phyloP scores from a whole-genome alignment of 2,113 vertebrate species.

The Kryptolebias marmoratus region DNA sequence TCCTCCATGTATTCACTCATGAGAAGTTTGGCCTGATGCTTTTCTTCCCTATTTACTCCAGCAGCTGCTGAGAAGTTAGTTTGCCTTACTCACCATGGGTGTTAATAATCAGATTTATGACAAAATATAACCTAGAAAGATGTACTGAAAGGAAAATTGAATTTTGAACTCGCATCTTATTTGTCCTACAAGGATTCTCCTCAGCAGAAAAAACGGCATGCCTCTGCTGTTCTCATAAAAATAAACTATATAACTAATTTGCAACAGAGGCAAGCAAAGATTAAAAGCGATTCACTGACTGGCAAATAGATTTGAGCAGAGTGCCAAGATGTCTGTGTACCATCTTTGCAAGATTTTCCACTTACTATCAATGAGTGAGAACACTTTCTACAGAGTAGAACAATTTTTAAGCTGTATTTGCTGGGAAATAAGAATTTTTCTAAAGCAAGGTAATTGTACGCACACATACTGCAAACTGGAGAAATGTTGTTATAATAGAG shows the following conservation, averaged over 20 bases:
- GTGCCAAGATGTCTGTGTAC: constrained; percentile 29
- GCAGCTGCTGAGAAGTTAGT: constrained; percentile 20
- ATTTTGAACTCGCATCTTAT: constrained; percentile 54
- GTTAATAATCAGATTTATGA: constrained; percentile 68
- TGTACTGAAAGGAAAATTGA: constrained; percentile 60
- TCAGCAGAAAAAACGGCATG: constrained; percentile 40
- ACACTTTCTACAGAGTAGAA: background rate
- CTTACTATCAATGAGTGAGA: constrained; percentile 7
- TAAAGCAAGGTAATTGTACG: no score
- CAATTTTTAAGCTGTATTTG: background rate
- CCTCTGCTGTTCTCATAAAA: constrained; percentile 19
- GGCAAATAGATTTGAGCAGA: constrained; percentile 6
- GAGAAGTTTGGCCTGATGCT: constrained; percentile 28
- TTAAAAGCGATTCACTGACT: constrained; percentile 50
- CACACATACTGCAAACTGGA: background rate
- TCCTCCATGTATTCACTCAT: constrained; percentile 3
- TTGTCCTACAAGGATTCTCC: constrained; percentile 40
- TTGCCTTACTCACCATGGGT: constrained; percentile 33
- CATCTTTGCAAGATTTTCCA: constrained; percentile 36
- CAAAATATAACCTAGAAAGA: constrained; percentile 11
- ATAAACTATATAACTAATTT: constrained; percentile 61
- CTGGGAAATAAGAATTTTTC: background rate
- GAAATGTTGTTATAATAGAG: background rate
- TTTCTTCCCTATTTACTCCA: constrained; percentile 26
- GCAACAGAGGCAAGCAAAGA: constrained; percentile 51